Base-by-base conservation (phyloP, 1,140 invertebrate species). In the Drosophila chauvacae region DNA sequence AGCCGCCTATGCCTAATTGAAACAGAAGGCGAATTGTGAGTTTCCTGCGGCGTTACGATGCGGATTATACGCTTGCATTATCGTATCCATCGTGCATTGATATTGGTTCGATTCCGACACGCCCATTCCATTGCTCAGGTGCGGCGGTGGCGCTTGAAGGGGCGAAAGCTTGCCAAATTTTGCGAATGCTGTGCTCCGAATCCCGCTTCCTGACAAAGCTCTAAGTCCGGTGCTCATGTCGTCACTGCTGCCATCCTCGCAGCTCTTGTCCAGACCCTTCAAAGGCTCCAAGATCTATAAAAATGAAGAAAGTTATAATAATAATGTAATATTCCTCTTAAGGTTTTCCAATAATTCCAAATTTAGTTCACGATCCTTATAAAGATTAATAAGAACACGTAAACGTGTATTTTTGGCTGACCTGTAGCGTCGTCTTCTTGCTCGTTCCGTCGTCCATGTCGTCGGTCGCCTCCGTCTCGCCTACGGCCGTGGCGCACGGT, bases 11-110 rank as follows among this genome's bases (percentile, higher is more conserved):
- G 53, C 53, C 63, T 72, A 91, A 50, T 91, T 91, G 42, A 91
- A 91, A 37, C 88, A 91, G 68, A 85, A 91, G 57, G 84, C 88
- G 42, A 91, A 91, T 63, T 91, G 88, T 7, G 81, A 66, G 50
- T 85, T 91, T 59, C 80, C 79, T 45, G 68, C 60, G 30, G 70
- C 59, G 62, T 91, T 91, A 80, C 88, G 88, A 91, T 91, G 88
- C 23, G 90, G 78, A 85, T 90, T 90, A 88, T 91, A 91, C 88
- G 88, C 88, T 91, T 91, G 88, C 88, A 91, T 91, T 91, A 91
- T 85, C 88, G 88, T 91, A 91, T 91, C 88, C 88, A 91, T 91
- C 88, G 88, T 91, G 63, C 84, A 91, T 75, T 91, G 88, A 55
- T 91, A 88, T 76, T 90, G 85, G 39, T 48, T 84, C 45, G 81